Evolutionary conservation across 2,797 vertebrate genomes (phyloP).

Genomic region (Phoeniculus purpureus): DNA sequence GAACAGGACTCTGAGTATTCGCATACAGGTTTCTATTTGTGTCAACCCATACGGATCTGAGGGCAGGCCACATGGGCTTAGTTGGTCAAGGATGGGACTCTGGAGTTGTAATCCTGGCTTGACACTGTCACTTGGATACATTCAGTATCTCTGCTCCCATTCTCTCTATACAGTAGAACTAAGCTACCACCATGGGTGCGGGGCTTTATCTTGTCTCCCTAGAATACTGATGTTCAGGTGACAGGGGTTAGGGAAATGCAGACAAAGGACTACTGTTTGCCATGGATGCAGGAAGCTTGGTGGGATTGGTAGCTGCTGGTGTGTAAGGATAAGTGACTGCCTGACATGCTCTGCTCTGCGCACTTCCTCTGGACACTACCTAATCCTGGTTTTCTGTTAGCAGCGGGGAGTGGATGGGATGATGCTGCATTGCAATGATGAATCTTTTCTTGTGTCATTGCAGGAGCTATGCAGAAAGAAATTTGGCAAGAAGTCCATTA

Average conservation of each 20-base stretch:
- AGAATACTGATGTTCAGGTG: slow-evolving; percentile 46
- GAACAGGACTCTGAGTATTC: slow-evolving; percentile 74
- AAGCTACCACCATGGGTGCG: slow-evolving; percentile 60
- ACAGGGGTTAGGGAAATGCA: slow-evolving; percentile 50
- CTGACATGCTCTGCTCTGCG: slow-evolving; percentile 62
- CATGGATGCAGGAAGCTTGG: slow-evolving; percentile 58
- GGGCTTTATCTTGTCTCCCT: slow-evolving; percentile 63
- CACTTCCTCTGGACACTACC: slow-evolving; percentile 58
- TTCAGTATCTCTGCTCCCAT: slow-evolving; percentile 70
- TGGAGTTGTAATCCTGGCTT: slow-evolving; percentile 68
- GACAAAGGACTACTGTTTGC: slow-evolving; percentile 40
- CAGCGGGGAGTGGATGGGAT: slow-evolving; percentile 27
- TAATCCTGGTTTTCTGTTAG: slow-evolving; percentile 14
- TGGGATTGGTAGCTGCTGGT: slow-evolving; percentile 75
- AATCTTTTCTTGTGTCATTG: slow-evolving; percentile 6
- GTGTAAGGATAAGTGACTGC: slow-evolving; percentile 67
- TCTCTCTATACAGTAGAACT: slow-evolving; percentile 57
- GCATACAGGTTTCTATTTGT: slow-evolving; percentile 72
- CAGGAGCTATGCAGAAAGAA: slow-evolving; percentile 78
- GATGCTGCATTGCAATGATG: neutral
- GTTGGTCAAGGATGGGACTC: slow-evolving; percentile 64
- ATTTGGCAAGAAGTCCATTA: slow-evolving; percentile 63
- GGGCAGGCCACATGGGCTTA: slow-evolving; percentile 63
- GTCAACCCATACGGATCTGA: slow-evolving; percentile 56
- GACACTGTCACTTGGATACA: slow-evolving; percentile 53